Evolutionary conservation across 2,888 invertebrate genomes (phyloP).

Genomic region (Theristus sp.): DNA sequence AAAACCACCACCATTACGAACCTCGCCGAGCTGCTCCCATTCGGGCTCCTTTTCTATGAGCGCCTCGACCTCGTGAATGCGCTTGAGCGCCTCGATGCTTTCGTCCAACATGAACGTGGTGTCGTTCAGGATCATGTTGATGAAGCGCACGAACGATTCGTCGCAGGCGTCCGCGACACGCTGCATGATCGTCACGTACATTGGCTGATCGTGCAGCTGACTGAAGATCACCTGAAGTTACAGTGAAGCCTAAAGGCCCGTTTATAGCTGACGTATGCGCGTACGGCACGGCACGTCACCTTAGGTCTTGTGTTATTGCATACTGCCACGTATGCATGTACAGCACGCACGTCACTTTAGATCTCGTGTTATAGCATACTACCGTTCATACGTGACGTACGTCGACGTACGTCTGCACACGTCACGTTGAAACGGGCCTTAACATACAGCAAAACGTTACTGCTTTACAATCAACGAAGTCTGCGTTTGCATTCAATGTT

Average conservation of each 20-base stretch:
- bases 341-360: no score
- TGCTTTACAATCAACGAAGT: neutral
- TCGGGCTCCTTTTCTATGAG: slow-evolving; percentile 49
- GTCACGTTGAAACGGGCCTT: no score
- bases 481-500: neutral
- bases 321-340: no score
- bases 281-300: no score
- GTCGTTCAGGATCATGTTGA: slow-evolving; percentile 90
- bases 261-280: no score
- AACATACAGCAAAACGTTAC: no score
- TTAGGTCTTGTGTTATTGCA: no score
- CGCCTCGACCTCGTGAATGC: slow-evolving; percentile 56
- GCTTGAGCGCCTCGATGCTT: slow-evolving; percentile 63
- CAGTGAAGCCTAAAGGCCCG: no score
- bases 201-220: neutral
- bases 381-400: no score
- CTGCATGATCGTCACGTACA: neutral
- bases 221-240: slow-evolving; percentile 51
- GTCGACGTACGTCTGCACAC: no score
- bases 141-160: slow-evolving; percentile 58
- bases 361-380: no score
- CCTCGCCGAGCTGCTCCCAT: slow-evolving; percentile 45
- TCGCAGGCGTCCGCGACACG: slow-evolving; percentile 14
- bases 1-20: slow-evolving; percentile 9
- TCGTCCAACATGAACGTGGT: slow-evolving; percentile 88